Percentiles rank a stretch among this genome's conserved stretches.
phyloP scores from a whole-genome alignment of 1,140 invertebrate species.

The Ridgeia piscesae region DNA sequence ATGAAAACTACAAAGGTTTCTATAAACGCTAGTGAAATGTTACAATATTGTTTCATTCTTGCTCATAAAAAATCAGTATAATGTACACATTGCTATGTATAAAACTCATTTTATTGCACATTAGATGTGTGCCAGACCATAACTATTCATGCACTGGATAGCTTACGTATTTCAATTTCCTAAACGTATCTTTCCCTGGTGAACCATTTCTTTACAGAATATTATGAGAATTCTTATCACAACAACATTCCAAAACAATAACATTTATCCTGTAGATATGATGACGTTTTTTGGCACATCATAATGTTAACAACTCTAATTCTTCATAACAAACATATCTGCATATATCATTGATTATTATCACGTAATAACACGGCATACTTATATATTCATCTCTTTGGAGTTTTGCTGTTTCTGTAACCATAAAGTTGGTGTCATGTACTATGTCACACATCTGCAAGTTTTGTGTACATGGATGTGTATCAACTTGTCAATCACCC shows the following conservation, averaged over 20 bases:
- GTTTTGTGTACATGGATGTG: too few species aligned
- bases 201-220: background rate
- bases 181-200: background rate
- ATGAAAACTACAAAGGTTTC: background rate
- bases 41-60: background rate
- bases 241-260: background rate
- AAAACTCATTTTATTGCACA: background rate
- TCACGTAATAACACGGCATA: background rate
- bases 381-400: background rate
- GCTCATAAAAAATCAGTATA: background rate
- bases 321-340: background rate
- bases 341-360: background rate
- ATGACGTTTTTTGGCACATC: too few species aligned
- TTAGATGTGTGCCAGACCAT: background rate
- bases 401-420: background rate
- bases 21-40: background rate
- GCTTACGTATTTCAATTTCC: background rate
- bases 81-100: too few species aligned
- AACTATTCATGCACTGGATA: background rate
- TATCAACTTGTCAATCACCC: too few species aligned
- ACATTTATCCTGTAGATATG: too few species aligned
- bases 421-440: background rate
- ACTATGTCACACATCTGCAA: background rate
- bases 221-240: background rate
- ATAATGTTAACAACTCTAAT: background rate